Conservation (phyloP, 2,888 invertebrate genomes). For the Drosophila flavopinicola region DNA sequence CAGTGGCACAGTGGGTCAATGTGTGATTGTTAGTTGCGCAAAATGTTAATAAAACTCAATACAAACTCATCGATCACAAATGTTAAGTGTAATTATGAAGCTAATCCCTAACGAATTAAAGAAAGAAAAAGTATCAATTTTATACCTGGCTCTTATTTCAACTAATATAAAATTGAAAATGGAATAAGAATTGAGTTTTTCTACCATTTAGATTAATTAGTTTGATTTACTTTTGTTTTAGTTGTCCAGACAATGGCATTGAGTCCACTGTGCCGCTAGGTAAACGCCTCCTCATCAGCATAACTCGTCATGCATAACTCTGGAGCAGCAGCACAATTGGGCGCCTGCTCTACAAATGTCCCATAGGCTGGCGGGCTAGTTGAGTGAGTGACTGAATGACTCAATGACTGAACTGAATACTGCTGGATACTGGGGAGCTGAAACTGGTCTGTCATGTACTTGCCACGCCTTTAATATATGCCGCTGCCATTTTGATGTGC, state of each 20-base stretch:
- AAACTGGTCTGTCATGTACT: slow-evolving; percentile 52
- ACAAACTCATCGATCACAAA: too few species aligned
- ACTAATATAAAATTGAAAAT: too few species aligned
- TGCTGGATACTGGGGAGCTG: slow-evolving; percentile 15
- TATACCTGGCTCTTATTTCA: too few species aligned
- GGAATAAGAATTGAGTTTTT: not conserved
- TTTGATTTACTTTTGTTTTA: not conserved
- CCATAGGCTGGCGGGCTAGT: slow-evolving; percentile 35
- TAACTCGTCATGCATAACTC: slow-evolving; percentile 72
- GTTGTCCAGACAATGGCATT: not conserved
- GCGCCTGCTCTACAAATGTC: slow-evolving; percentile 52
- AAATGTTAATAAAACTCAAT: too few species aligned
- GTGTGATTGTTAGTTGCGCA: not conserved
- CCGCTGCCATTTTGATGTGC: slow-evolving; percentile 52
- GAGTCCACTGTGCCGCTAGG: slow-evolving; percentile 51
- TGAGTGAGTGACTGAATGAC: slow-evolving; percentile 44
- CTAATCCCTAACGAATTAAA: too few species aligned
- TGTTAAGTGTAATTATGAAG: too few species aligned
- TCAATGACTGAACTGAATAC: slow-evolving; percentile 42
- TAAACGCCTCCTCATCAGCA: slow-evolving; percentile 72
- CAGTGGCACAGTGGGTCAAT: slow-evolving; percentile 20
- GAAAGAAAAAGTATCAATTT: too few species aligned
- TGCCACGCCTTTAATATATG: slow-evolving; percentile 52
- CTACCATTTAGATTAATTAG: too few species aligned
- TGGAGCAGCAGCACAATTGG: slow-evolving; percentile 44